Evolutionary conservation across 2,888 invertebrate species (phyloP).

Genomic region (Andrena marginata): DNA sequence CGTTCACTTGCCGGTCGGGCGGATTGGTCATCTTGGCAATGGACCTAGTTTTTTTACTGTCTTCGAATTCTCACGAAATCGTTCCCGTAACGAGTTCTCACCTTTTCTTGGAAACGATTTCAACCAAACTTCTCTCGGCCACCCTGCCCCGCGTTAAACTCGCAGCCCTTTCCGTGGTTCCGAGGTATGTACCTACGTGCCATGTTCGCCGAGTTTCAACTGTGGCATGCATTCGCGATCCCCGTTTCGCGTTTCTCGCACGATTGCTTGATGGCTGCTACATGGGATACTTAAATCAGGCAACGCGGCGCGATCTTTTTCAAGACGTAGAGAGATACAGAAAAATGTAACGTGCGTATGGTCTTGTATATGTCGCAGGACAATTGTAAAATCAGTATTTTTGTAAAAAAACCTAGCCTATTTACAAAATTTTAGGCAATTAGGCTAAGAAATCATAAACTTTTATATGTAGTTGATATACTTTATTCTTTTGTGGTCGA

Average conservation of each 20-base stretch:
- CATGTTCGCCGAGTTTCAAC: constrained; percentile 22
- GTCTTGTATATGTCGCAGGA: too few relatives aligned
- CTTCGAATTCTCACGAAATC: constrained; percentile 13
- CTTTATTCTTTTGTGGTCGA: too few relatives aligned
- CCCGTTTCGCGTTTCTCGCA: constrained; percentile 30
- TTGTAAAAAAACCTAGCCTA: too few relatives aligned
- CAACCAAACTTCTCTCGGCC: constrained; percentile 1
- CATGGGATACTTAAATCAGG: not conserved
- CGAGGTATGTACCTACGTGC: constrained; percentile 39
- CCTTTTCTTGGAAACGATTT: constrained; percentile 44
- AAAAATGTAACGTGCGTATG: too few relatives aligned
- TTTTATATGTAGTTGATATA: too few relatives aligned
- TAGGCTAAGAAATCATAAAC: too few relatives aligned
- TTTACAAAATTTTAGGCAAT: too few relatives aligned
- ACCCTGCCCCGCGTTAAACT: constrained; percentile 40
- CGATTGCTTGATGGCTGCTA: not conserved
- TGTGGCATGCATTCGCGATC: constrained; percentile 31
- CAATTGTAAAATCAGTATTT: too few relatives aligned
- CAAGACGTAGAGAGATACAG: not conserved
- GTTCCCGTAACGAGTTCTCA: constrained; percentile 32
- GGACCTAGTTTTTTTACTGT: not conserved
- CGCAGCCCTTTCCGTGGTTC: constrained; percentile 53
- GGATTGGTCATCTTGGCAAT: not conserved
- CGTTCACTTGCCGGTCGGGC: not conserved
- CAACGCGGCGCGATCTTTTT: not conserved